Evolutionary conservation across 2,113 vertebrate genomes (phyloP).

Genomic region (Limanda limanda): DNA sequence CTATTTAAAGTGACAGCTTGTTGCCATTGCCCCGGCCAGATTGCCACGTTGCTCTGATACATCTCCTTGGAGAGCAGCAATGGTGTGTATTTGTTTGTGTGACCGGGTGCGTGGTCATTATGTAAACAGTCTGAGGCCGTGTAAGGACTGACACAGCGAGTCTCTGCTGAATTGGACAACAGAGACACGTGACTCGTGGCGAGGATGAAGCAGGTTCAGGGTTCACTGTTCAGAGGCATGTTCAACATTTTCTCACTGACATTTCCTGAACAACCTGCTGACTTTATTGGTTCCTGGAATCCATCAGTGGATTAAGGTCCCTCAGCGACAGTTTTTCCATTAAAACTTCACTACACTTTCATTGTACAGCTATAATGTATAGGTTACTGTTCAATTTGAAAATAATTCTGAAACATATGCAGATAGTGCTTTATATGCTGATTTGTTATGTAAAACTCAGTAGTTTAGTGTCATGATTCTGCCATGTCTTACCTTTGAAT

Average conservation of each 20-base stretch:
- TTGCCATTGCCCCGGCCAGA: slow-evolving; percentile 3
- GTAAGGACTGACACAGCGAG: slow-evolving; percentile 48
- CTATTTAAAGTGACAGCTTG: slow-evolving; percentile 46
- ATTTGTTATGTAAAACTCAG: too few relatives aligned
- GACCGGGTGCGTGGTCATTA: slow-evolving; percentile 35
- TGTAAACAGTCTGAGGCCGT: slow-evolving; percentile 45
- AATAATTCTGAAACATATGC: too few relatives aligned
- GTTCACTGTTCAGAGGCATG: background rate
- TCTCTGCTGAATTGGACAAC: slow-evolving; percentile 36
- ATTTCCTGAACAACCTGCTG: slow-evolving; percentile 17
- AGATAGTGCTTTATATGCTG: too few relatives aligned
- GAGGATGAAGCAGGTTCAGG: background rate
- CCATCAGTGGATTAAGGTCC: too few relatives aligned
- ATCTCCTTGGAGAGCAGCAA: slow-evolving; percentile 27
- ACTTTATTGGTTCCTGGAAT: background rate
- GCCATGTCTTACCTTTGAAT: too few relatives aligned
- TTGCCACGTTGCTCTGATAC: slow-evolving; percentile 32
- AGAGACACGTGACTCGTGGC: background rate
- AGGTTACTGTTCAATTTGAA: too few relatives aligned
- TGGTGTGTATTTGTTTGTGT: slow-evolving; percentile 10
- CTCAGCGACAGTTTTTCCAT: too few relatives aligned
- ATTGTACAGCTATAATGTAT: too few relatives aligned
- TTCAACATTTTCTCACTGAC: slow-evolving; percentile 4
- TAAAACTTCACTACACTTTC: too few relatives aligned
- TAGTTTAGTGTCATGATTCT: too few relatives aligned